phyloP scores from a whole-genome alignment of 2,888 invertebrate species.

The Agrilus biguttatus region DNA sequence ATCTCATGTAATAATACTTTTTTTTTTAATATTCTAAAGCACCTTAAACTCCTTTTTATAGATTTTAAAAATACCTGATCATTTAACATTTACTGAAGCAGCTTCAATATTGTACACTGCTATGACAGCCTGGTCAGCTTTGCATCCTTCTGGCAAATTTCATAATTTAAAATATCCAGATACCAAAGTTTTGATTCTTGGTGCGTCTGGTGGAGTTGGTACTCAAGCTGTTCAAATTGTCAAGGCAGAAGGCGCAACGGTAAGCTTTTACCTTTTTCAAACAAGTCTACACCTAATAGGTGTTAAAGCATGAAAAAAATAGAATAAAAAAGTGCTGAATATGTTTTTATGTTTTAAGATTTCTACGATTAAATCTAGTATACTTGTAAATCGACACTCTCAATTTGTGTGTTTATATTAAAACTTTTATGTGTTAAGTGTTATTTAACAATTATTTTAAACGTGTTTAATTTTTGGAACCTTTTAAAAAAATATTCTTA shows the following conservation, averaged over 20 bases:
- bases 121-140: conserved; percentile 72
- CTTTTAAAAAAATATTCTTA: no score
- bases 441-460: no score
- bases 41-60: conserved; percentile 15
- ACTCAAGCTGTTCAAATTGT: conserved; percentile 75
- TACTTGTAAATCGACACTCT: no score
- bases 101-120: conserved; percentile 74
- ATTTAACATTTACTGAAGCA: conserved; percentile 49
- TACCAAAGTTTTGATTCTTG: conserved; percentile 62
- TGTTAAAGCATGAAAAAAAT: no score
- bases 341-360: no score
- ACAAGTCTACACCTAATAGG: no score
- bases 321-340: no score
- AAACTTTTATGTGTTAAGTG: no score
- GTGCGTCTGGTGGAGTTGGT: conserved; percentile 86
- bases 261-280: conserved; percentile 24
- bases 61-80: conserved; percentile 48
- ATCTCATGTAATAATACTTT: background rate
- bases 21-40: conserved; percentile 2
- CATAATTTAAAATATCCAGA: conserved; percentile 31
- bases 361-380: no score
- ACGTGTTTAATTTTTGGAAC: no score
- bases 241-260: conserved; percentile 56
- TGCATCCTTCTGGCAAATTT: conserved; percentile 49
- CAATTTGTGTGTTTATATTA: no score